Conservation (phyloP, 2,888 invertebrate species). For the Choristoneura rosaceana region DNA sequence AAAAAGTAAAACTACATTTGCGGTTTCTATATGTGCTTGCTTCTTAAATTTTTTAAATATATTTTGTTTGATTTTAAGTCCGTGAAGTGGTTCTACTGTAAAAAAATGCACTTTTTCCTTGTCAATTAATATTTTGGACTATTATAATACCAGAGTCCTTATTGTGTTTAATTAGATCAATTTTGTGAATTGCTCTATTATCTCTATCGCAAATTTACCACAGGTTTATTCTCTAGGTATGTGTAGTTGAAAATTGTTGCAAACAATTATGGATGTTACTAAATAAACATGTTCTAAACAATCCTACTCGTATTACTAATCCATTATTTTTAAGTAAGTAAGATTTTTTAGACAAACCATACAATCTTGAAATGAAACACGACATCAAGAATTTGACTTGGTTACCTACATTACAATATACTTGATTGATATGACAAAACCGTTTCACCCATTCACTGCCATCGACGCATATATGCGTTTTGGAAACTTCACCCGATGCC, state of each 20-base stretch:
- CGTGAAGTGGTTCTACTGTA: conserved; percentile 1
- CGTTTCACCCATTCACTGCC: too few relatives aligned
- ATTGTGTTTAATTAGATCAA: conserved; percentile 33
- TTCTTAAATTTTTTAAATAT: too few relatives aligned
- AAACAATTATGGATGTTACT: conserved; percentile 79
- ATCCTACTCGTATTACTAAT: conserved; percentile 42
- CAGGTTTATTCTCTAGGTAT: conserved; percentile 44
- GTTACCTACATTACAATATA: too few relatives aligned
- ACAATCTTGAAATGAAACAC: background rate
- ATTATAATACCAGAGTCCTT: conserved; percentile 21
- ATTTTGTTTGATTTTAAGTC: background rate
- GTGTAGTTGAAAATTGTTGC: conserved; percentile 73
- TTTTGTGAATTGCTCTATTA: conserved; percentile 34
- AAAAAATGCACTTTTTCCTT: conserved; percentile 14
- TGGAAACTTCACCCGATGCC: too few relatives aligned
- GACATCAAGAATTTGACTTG: too few relatives aligned
- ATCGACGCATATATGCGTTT: too few relatives aligned
- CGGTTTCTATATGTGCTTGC: too few relatives aligned
- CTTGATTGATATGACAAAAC: too few relatives aligned
- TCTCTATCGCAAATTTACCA: conserved; percentile 21
- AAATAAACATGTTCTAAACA: conserved; percentile 79
- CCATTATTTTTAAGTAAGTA: too few relatives aligned
- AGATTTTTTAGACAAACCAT: too few relatives aligned
- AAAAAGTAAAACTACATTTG: too few relatives aligned
- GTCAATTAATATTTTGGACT: conserved; percentile 33